These are phyloP conservation scores for Rutpela maculata DNA, from an alignment of 2,888 invertebrate species.

Conservation along the genomic window DNA sequence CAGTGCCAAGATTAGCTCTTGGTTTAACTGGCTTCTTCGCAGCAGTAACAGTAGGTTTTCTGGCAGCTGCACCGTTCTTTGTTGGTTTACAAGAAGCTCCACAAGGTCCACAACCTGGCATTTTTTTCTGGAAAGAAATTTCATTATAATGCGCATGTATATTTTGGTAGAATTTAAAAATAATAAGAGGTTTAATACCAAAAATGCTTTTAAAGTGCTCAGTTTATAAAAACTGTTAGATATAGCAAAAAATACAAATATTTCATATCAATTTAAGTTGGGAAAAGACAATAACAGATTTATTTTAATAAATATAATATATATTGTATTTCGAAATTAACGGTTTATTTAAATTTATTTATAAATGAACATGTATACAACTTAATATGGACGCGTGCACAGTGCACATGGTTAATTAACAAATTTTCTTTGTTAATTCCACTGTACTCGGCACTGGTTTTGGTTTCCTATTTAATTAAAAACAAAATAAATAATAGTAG, in stretches of 20 bases:
- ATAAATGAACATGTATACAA: background rate
- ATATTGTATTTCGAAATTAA: too few species aligned
- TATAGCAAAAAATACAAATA: too few species aligned
- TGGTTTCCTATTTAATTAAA: background rate
- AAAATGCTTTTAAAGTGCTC: background rate
- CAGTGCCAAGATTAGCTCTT: background rate
- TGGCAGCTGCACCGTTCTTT: background rate
- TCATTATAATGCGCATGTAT: background rate
- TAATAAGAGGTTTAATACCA: background rate
- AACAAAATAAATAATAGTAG: background rate
- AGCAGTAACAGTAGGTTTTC: background rate
- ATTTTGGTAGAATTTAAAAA: too few species aligned
- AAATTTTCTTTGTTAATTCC: background rate
- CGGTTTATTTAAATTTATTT: background rate
- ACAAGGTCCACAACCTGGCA: constrained; percentile 19
- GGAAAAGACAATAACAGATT: background rate
- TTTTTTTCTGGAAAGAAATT: background rate
- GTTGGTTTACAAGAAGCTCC: constrained; percentile 10
- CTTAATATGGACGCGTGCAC: background rate
- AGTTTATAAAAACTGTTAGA: too few species aligned
- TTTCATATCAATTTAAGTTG: too few species aligned
- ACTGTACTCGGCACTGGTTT: background rate
- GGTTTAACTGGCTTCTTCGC: background rate
- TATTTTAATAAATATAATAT: background rate
- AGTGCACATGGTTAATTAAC: background rate